Evolutionary conservation across 2,888 invertebrate genomes (phyloP).

Genomic region (Philaethria dido): DNA sequence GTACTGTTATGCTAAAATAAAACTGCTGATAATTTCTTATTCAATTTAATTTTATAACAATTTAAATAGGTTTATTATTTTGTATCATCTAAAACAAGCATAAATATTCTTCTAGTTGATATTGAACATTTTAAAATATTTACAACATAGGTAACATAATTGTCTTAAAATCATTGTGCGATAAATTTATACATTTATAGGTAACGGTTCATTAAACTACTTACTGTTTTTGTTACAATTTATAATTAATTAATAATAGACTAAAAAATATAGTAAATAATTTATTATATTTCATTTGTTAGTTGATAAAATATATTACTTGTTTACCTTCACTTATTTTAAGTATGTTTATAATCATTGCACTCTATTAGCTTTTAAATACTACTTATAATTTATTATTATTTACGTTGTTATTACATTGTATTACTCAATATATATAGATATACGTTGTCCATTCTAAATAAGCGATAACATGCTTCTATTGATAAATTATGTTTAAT

Average conservation of each 20-base stretch:
- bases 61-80: constrained; percentile 50
- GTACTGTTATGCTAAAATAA: too few species aligned
- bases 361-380: neutral
- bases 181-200: neutral
- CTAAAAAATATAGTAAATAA: neutral
- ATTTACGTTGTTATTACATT: neutral
- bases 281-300: neutral
- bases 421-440: neutral
- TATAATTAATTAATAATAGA: constrained; percentile 6
- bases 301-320: neutral
- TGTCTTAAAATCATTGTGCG: neutral
- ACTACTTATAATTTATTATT: neutral
- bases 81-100: constrained; percentile 59
- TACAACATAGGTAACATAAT: constrained; percentile 29
- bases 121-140: constrained; percentile 29
- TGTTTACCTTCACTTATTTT: neutral
- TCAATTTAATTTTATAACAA: constrained; percentile 63
- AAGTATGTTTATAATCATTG: neutral
- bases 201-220: constrained; percentile 4
- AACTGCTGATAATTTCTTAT: constrained; percentile 39
- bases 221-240: constrained; percentile 3
- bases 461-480: constrained; percentile 8
- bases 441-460: neutral
- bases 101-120: constrained; percentile 48
- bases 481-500: constrained; percentile 14